Conservation (phyloP, 2,888 invertebrate genomes). For the Didymodactylos carnosus region DNA sequence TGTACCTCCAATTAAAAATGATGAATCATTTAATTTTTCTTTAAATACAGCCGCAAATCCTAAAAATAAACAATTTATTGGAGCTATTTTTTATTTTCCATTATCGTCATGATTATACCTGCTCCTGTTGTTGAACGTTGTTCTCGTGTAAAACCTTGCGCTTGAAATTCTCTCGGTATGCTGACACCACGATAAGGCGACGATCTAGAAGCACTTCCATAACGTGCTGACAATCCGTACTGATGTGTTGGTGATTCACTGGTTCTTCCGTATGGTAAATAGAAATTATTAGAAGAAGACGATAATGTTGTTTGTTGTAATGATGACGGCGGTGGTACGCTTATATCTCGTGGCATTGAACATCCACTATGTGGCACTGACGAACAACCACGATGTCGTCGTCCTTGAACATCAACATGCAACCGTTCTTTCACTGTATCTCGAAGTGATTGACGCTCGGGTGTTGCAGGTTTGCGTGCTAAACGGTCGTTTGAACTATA, state of each 20-base stretch:
- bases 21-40: slow-evolving; percentile 65
- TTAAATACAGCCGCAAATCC: slow-evolving; percentile 58
- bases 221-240: background rate
- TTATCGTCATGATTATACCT: background rate
- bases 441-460: background rate
- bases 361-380: background rate
- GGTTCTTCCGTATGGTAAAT: background rate
- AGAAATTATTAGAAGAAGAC: background rate
- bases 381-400: slow-evolving; percentile 1
- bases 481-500: background rate
- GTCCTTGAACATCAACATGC: slow-evolving; percentile 8
- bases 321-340: background rate
- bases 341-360: background rate
- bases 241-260: background rate
- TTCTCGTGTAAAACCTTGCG: background rate
- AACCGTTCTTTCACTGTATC: slow-evolving; percentile 8
- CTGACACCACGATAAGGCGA: background rate
- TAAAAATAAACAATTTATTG: slow-evolving; percentile 6
- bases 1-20: slow-evolving; percentile 47
- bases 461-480: background rate
- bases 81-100: too few relatives aligned
- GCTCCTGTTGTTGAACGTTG: background rate
- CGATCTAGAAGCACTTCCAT: background rate
- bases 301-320: too few relatives aligned
- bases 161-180: background rate